Evolutionary conservation across 2,797 vertebrate species (phyloP), one percentile per base, ranked within the genome.

Genomic region (Heteromormyrus szaboi): DNA sequence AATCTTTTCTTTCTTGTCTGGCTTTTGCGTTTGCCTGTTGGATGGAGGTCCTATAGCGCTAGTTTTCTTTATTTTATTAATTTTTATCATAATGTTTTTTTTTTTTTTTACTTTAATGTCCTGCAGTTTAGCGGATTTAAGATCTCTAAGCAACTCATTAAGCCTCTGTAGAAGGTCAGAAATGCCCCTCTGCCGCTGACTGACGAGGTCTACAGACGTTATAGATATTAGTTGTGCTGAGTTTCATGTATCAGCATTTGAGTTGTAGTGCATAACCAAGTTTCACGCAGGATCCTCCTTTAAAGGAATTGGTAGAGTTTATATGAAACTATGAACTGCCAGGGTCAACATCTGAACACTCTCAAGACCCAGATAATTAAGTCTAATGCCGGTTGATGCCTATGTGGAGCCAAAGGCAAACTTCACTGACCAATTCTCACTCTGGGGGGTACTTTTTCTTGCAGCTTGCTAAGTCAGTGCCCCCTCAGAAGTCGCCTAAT

Each of bases 1-100:
- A 51, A 86, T 86, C 85, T 54, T 85, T 54, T 53, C 17, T 53
- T 86, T 56, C 46, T 86, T 86, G 53, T 86, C 46, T 84, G 81
- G 19, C 19, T 46, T 56, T 86, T 85, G 50, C 50, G 22, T 85
- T 25, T 86, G 25, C 17, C 44, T 84, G 81, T 50, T 84, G n/a
- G 46, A 54, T 37, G 33, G 17, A 17, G 53, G 48, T 14, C 51
- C 4, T 37, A 9, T 19, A 37, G 51, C 29, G 17, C 85, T 37
- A 85, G 14, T 56, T 53, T 85, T 53, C 84, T 41, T 29, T 51
- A 68, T 33, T 14, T 68, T 29, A 29, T 65, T 4, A 33, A 68
- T 14, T 29, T 12, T 33, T 68, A 68, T 33, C 25, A 68, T 33
- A 12, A 29, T 14, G 2, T 25, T 46, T 33, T 11, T 17, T 56